Evolutionary conservation across 2,888 invertebrate genomes (phyloP), one percentile per base, ranked within the genome.

Genomic region (Cosmia pyralina): DNA sequence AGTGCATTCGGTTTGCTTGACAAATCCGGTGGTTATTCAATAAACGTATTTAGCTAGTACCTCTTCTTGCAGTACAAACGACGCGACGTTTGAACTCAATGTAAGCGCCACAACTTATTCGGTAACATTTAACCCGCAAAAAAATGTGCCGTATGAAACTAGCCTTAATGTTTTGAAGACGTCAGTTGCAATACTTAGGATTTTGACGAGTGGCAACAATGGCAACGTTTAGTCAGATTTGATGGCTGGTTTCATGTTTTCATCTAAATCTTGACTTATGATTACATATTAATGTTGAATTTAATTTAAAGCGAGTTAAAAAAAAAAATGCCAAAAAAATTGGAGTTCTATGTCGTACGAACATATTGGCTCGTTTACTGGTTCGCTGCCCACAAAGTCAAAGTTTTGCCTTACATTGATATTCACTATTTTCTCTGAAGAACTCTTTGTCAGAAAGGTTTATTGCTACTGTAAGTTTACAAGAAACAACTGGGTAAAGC

Each of bases 181-280:
- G 73, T 77, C 70, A 73, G 65, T 46, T 57, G 48, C 72, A 81
- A 41, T 53, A 41, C 57, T 19, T n/a, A 52, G 8, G 22, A 34
- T 22, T 57, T 74, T 59, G 46, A 46, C 0, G 28, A 74, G 11
- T 57, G 10, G 17, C 5, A 48, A n/a, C 19, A 63, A 2, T 34
- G 28, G 48, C 15, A 28, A 17, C n/a, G 4, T 17, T 6, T 15
- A 19, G 19, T 62, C 2, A 6, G n/a, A 41, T 50, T 66, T 63
- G n/a, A 22, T 38, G 4, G 46, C 11, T 11, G 44, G 2, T 46
- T 11, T 22, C 22, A 19, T 17, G 44, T 17, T 62, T 46, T 46
- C 44, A 22, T 6, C 17, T 62, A 7, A 28, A 11, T 46, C 6
- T 44, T 62, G 22, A 62, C 62, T 17, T 60, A n/a, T n/a, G 7